Evolutionary conservation across 2,797 vertebrate genomes (phyloP).

Genomic region (Balearica regulorum): DNA sequence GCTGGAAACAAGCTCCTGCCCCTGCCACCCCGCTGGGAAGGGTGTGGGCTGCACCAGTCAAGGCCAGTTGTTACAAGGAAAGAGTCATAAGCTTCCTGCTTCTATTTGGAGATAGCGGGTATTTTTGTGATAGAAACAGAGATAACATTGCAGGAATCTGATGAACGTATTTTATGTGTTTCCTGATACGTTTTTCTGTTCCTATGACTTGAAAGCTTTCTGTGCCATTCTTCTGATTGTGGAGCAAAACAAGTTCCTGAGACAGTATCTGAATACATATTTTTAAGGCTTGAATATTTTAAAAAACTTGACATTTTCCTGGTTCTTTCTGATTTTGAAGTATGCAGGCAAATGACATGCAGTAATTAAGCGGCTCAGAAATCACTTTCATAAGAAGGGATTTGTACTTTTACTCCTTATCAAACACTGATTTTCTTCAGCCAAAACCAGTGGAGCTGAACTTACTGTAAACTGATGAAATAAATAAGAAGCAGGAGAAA

Average conservation of each 20-base stretch:
- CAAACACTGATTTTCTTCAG: background rate
- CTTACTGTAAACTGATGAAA: background rate
- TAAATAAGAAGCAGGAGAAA: background rate
- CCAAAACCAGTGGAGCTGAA: background rate
- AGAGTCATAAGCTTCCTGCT: constrained; percentile 42
- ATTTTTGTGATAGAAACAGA: constrained; percentile 8
- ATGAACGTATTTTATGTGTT: constrained; percentile 7
- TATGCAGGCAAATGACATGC: background rate
- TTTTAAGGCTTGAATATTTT: background rate
- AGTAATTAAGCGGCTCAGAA: background rate
- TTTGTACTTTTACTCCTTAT: background rate
- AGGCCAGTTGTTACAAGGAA: background rate
- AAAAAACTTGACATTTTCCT: background rate
- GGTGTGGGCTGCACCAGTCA: background rate
- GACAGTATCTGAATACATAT: background rate
- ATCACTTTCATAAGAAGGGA: background rate
- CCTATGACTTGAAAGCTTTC: background rate
- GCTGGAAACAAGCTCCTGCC: background rate
- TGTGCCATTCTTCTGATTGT: background rate
- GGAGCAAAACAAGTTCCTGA: background rate
- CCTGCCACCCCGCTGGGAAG: background rate
- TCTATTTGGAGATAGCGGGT: background rate
- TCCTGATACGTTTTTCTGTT: background rate
- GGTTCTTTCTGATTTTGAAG: background rate
- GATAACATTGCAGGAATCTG: background rate